Evolutionary conservation across 2,797 vertebrate species (phyloP), one percentile per base, ranked within the genome.

Genomic region (Notolepis coatsorum): DNA sequence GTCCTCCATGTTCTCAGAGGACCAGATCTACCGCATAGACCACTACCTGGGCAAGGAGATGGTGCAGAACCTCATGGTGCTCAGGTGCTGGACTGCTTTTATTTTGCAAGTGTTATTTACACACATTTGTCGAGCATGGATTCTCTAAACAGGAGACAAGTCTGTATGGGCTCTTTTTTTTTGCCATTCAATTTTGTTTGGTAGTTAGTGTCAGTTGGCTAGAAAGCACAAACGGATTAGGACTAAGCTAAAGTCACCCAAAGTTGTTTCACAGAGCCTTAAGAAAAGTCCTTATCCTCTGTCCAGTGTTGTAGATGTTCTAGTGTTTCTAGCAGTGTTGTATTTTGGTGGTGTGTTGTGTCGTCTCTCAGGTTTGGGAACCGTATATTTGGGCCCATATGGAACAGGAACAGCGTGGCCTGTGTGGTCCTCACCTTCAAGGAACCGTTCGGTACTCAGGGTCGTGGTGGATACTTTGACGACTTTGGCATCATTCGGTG

Each of bases 11-110:
- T 97, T 96, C 82, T 77, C 68, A 0, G 96, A 97, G 75, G 93
- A 96, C 55, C 95, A 97, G 81, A 95, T 97, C 86, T 97, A 97
- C 81, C 95, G 95, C 33, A 97, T 97, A n/a, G 96, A 97, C 87
- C 96, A 97, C 88, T 97, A 98, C 86, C 90, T 98, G 73, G 96
- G 96, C 68, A 98, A 98, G 81, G 96, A 98, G 88, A 98, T 98
- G 96, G 96, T 98, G 24, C 96, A 98, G 84, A 98, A 96, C 86
- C 95, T 98, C 58, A 98, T 98, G 96, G 95, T 98, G 59, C 93
- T 97, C 1, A 93, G 96, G 96, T 96, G 84, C 4, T 10, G 6
- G 0, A 24, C 1, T 21, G 18, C 37, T 60, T 54, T 20, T 20
- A 7, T 2, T 33, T 33, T 12, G 31, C 8, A 33, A 33, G 31